A percentile compares a stretch with the other conserved stretches of the same genome.
Conservation (phyloP, 2,888 invertebrate genomes). For the Synanthedon vespiformis region DNA sequence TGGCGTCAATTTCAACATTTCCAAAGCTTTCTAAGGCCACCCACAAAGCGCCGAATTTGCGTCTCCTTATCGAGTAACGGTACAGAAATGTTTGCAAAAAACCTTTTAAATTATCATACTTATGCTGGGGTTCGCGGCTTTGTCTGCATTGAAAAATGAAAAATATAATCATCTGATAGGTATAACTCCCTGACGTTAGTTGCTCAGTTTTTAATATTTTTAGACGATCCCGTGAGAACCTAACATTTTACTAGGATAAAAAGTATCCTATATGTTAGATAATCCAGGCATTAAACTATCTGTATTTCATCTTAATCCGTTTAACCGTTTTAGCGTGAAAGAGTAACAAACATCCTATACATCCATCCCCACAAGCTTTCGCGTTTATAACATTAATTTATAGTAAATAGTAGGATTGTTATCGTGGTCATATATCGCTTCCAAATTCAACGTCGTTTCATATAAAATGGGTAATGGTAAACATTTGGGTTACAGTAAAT, state of each 20-base stretch:
- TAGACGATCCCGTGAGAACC: no score
- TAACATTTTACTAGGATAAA: no score
- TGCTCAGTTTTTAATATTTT: no score
- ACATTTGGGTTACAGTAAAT: slow-evolving; percentile 21
- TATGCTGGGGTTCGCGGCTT: no score
- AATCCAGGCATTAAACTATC: no score
- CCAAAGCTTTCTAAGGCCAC: background rate
- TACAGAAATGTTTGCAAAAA: background rate
- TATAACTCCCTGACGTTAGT: no score
- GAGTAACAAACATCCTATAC: background rate
- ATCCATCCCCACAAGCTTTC: slow-evolving; percentile 1
- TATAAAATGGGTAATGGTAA: slow-evolving; percentile 22
- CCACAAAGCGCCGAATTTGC: background rate
- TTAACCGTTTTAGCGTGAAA: background rate
- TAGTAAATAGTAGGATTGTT: slow-evolving; percentile 15
- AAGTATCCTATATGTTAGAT: no score
- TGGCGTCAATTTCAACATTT: background rate
- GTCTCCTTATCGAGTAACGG: background rate
- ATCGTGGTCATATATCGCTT: slow-evolving; percentile 15
- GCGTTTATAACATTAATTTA: slow-evolving; percentile 9
- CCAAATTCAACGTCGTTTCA: slow-evolving; percentile 19
- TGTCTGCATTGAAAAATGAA: no score
- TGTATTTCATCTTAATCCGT: no score
- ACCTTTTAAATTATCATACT: no score
- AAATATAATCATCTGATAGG: no score